phyloP scores from a whole-genome alignment of 2,113 vertebrate genomes.

The Anthoscopus minutus region DNA sequence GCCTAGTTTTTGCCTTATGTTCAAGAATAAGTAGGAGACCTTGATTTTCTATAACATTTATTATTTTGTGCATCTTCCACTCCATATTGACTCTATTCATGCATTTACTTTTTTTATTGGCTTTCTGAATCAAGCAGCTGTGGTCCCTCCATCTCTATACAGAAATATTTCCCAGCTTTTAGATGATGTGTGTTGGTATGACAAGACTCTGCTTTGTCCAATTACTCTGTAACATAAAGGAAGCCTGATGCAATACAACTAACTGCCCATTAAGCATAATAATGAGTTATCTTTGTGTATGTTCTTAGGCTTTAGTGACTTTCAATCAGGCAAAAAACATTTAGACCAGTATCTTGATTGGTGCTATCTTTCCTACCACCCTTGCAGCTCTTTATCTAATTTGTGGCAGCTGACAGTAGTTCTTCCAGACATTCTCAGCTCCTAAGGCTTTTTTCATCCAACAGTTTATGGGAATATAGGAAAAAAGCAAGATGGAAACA shows the following conservation, averaged over 20 bases:
- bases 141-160: background rate
- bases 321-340: background rate
- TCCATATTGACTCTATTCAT: conserved; percentile 6
- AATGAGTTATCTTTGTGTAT: background rate
- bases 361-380: background rate
- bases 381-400: background rate
- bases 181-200: background rate
- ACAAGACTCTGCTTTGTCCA: background rate
- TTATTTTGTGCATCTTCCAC: background rate
- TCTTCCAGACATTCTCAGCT: background rate
- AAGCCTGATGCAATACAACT: background rate
- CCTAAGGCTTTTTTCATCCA: background rate
- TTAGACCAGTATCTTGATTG: background rate
- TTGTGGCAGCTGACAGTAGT: background rate
- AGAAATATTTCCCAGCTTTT: background rate
- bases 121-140: conserved; percentile 33
- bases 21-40: conserved; percentile 16
- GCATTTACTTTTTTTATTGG: background rate
- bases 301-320: background rate
- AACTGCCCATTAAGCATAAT: background rate
- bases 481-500: background rate
- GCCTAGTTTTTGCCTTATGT: background rate
- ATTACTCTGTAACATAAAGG: background rate
- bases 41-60: conserved; percentile 22
- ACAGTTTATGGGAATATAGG: background rate